phyloP scores from a whole-genome alignment of 2,888 invertebrate species.

The Rhagonycha lutea region DNA sequence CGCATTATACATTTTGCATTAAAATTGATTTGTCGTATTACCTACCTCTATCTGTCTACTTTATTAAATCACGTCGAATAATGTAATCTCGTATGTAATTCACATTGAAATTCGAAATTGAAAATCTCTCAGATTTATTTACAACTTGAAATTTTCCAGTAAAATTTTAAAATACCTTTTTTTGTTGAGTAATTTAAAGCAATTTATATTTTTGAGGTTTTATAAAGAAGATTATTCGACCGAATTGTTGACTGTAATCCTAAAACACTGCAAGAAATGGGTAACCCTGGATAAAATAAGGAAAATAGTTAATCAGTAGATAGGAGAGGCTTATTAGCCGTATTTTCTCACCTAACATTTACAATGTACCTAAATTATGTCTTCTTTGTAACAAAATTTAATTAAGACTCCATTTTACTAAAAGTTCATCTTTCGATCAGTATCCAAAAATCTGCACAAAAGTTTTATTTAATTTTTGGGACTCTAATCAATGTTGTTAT shows the following conservation, averaged over 20 bases:
- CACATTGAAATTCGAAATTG: not conserved
- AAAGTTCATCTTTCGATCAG: no score
- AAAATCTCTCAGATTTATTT: not conserved
- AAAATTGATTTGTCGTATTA: not conserved
- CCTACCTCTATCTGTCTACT: not conserved
- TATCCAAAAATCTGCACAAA: not conserved
- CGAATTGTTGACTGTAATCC: not conserved
- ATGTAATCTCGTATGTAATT: not conserved
- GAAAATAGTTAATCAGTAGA: not conserved
- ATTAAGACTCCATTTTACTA: no score
- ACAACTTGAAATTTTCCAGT: not conserved
- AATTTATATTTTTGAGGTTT: not conserved
- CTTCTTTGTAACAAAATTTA: not conserved
- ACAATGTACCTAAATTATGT: not conserved
- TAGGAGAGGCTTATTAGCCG: not conserved
- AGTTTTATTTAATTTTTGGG: not conserved
- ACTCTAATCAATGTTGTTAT: not conserved
- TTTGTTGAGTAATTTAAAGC: not conserved
- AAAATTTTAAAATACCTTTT: not conserved
- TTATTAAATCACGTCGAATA: not conserved
- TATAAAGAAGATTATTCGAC: not conserved
- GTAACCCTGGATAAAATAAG: not conserved
- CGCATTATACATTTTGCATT: not conserved
- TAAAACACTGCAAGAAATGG: not conserved
- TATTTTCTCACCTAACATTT: no score